Evolutionary conservation across 2,113 vertebrate genomes (phyloP).

Genomic region (Lampris incognitus): DNA sequence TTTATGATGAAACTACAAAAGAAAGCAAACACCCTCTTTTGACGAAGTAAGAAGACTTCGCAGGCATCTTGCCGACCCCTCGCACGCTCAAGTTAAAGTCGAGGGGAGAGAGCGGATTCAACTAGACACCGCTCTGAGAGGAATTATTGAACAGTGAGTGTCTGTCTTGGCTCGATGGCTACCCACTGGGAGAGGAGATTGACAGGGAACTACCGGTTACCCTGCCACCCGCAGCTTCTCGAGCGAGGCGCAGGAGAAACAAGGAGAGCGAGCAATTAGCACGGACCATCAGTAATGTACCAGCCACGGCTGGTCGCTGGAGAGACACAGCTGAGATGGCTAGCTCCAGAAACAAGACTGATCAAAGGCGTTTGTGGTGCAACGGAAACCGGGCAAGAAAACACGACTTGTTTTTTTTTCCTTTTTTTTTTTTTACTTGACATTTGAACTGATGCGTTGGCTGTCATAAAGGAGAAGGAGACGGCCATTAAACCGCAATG

Average conservation of each 20-base stretch:
- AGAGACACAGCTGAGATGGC: constrained; percentile 20
- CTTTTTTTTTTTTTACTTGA: constrained; percentile 38
- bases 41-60: too few species aligned
- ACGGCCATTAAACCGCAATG: constrained; percentile 26
- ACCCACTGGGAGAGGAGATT: constrained; percentile 34
- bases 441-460: constrained; percentile 61
- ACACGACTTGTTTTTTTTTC: not conserved
- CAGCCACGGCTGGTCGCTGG: constrained; percentile 1
- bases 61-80: not conserved
- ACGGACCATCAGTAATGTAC: constrained; percentile 31
- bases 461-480: constrained; percentile 45
- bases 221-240: constrained; percentile 48
- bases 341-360: constrained; percentile 50
- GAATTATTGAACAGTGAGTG: constrained; percentile 26
- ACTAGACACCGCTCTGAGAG: constrained; percentile 16
- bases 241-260: constrained; percentile 21
- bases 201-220: constrained; percentile 42
- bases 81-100: not conserved
- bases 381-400: constrained; percentile 36
- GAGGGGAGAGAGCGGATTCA: not conserved
- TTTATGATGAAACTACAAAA: too few species aligned
- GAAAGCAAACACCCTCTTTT: too few species aligned
- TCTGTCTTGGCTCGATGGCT: constrained; percentile 15
- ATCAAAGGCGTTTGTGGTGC: constrained; percentile 62
- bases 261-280: constrained; percentile 57